Evolutionary conservation across 2,888 invertebrate genomes (phyloP), one percentile per base, ranked within the genome.

Genomic region (Thera britannica): DNA sequence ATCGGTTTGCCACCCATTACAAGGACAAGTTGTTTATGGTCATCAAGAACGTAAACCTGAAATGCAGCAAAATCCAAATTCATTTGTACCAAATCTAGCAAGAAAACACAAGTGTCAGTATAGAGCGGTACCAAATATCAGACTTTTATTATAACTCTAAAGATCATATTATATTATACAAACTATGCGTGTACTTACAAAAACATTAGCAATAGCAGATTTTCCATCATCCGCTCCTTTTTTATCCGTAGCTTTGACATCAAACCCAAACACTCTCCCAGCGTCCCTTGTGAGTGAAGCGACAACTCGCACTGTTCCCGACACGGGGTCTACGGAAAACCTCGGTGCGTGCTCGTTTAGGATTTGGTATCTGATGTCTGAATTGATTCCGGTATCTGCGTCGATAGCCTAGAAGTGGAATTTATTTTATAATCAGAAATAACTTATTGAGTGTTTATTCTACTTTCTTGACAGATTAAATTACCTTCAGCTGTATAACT

Each of bases 241-340:
- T 67, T 96, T 95, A 83, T 98, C 98, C 0, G 97, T 97, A 8
- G 97, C 98, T 88, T 97, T 97, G 8, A 98, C 97, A 87, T 98
- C 97, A 80, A 98, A 97, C 0, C 97, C 97, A 80, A 96, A 97
- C 54, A 98, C 96, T 72, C 95, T 94, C 0, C 97, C 97, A 23
- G 96, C 96, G 74, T 96, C 96, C 62, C 95, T 90, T 0, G 95
- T 92, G 67, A 97, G 95, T 52, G 95, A 94, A 0, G 96, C 95
- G 12, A 97, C 95, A 0, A 96, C 95, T 11, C 97, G 94, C 57
- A 98, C 96, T 75, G 96, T 96, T 3, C 98, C 98, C 0, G 96
- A 95, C 0, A 95, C 89, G 0, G 97, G 95, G 85, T 98, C 97
- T 73, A 98, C 96, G 62, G 96, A 95, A 80, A 98, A 98, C 11